Conservation (phyloP, 2,113 vertebrate genomes). For the Perccottus glenii region DNA sequence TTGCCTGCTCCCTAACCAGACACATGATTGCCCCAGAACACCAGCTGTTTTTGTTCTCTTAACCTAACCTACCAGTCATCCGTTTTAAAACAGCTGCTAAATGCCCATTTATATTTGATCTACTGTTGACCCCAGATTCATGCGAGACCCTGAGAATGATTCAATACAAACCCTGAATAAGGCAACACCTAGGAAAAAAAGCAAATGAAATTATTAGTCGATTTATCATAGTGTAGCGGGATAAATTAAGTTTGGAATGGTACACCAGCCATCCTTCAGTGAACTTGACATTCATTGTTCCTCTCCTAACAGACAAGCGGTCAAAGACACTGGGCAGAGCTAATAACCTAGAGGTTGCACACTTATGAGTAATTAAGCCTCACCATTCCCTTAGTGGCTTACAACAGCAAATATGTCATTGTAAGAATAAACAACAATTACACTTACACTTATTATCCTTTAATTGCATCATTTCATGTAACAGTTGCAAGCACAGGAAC, state of each 20-base stretch:
- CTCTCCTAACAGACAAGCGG: slow-evolving; percentile 44
- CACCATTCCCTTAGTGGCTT: slow-evolving; percentile 49
- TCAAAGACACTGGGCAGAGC: slow-evolving; percentile 49
- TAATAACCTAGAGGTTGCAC: slow-evolving; percentile 66
- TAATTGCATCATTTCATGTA: slow-evolving; percentile 69
- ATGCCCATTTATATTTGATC: slow-evolving; percentile 7
- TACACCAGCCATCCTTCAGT: slow-evolving; percentile 19
- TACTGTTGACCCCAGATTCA: neutral
- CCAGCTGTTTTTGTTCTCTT: neutral
- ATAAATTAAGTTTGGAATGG: neutral
- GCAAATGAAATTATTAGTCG: slow-evolving; percentile 5
- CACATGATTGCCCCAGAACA: neutral
- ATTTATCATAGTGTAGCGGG: neutral
- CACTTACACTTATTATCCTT: slow-evolving; percentile 55
- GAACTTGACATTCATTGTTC: slow-evolving; percentile 15
- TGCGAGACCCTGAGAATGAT: neutral
- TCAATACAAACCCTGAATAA: slow-evolving; percentile 4
- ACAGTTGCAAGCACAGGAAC: slow-evolving; percentile 34
- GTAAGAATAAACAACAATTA: slow-evolving; percentile 73
- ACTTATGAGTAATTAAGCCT: slow-evolving; percentile 67
- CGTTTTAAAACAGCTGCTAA: slow-evolving; percentile 7
- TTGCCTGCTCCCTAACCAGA: slow-evolving; percentile 9
- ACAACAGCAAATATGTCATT: slow-evolving; percentile 73
- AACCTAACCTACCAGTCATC: neutral
- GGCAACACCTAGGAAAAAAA: neutral